phyloP scores from a whole-genome alignment of 2,888 invertebrate species.

The Biston stratarius region DNA sequence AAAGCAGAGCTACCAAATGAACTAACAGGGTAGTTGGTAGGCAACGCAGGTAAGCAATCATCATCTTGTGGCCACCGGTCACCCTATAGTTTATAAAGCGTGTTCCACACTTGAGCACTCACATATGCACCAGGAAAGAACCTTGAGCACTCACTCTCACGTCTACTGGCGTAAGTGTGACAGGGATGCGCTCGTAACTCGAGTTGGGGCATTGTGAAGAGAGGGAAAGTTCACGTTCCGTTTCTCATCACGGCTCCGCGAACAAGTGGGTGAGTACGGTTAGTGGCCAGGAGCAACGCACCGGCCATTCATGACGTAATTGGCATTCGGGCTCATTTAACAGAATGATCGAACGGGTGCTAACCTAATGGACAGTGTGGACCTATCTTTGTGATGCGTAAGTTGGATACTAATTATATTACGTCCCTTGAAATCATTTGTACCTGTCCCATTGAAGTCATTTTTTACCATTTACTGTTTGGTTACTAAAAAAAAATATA shows the following conservation, averaged over 20 bases:
- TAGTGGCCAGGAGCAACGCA: constrained; percentile 78
- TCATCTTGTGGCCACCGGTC: constrained; percentile 37
- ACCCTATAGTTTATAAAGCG: constrained; percentile 36
- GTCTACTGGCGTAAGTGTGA: constrained; percentile 52
- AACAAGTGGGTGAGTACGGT: constrained; percentile 83
- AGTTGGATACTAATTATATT: constrained; percentile 15
- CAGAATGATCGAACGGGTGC: constrained; percentile 69
- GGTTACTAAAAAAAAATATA: background rate
- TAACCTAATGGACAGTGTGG: constrained; percentile 54
- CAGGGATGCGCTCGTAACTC: constrained; percentile 64
- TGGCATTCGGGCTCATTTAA: constrained; percentile 79
- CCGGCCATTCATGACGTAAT: constrained; percentile 82
- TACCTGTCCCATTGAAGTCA: background rate
- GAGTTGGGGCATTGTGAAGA: constrained; percentile 77
- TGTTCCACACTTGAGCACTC: constrained; percentile 31
- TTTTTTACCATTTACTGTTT: background rate
- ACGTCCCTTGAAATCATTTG: background rate
- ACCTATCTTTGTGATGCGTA: constrained; percentile 20
- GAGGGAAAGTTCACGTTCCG: constrained; percentile 84
- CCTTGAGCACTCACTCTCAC: constrained; percentile 45
- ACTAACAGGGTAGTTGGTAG: background rate
- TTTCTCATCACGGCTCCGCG: constrained; percentile 80
- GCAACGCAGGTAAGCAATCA: constrained; percentile 24
- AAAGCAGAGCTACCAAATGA: background rate
- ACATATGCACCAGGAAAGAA: constrained; percentile 16